A percentile compares a stretch with the other conserved stretches of the same genome.
These are phyloP conservation scores for Megathymus violae DNA, from an alignment of 1,140 invertebrate genomes.

Conservation along the genomic window DNA sequence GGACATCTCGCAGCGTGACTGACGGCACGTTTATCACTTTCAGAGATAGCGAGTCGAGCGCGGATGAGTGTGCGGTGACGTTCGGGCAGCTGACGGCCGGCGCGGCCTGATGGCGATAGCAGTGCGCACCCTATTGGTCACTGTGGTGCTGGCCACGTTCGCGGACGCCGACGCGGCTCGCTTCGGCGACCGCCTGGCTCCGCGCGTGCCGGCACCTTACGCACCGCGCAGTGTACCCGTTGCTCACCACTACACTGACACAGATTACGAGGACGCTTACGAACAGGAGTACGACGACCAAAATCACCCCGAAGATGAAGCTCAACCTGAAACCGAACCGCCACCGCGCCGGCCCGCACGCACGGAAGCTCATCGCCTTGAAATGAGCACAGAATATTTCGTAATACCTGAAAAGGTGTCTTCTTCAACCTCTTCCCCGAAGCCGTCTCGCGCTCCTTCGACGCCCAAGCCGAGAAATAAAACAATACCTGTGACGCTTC, in stretches of 20 bases:
- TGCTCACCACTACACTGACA: constrained; percentile 50
- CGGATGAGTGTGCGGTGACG: constrained; percentile 62
- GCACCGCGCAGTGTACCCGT: constrained; percentile 62
- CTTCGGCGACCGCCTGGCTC: constrained; percentile 79
- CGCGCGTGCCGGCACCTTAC: constrained; percentile 72
- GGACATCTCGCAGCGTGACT: constrained; percentile 49
- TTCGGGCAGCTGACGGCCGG: constrained; percentile 63
- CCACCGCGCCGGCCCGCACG: constrained; percentile 65
- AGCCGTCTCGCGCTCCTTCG: constrained; percentile 38
- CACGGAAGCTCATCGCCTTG: constrained; percentile 85
- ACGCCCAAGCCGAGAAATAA: constrained; percentile 53
- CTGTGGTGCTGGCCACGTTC: constrained; percentile 53
- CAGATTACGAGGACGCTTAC: constrained; percentile 60
- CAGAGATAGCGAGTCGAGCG: constrained; percentile 57
- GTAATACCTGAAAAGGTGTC: constrained; percentile 84
- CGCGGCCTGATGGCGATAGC: constrained; percentile 64
- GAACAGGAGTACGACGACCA: constrained; percentile 64
- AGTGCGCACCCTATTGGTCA: constrained; percentile 55
- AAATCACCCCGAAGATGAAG: constrained; percentile 44
- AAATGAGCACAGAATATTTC: constrained; percentile 92
- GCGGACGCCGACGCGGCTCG: constrained; percentile 59
- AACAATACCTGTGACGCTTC: constrained; percentile 49
- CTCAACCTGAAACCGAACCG: constrained; percentile 54
- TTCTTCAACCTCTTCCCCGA: constrained; percentile 49
- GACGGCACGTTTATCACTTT: constrained; percentile 56